phyloP scores from a whole-genome alignment of 2,113 vertebrate genomes.

The Paracanthobrama guichenoti region DNA sequence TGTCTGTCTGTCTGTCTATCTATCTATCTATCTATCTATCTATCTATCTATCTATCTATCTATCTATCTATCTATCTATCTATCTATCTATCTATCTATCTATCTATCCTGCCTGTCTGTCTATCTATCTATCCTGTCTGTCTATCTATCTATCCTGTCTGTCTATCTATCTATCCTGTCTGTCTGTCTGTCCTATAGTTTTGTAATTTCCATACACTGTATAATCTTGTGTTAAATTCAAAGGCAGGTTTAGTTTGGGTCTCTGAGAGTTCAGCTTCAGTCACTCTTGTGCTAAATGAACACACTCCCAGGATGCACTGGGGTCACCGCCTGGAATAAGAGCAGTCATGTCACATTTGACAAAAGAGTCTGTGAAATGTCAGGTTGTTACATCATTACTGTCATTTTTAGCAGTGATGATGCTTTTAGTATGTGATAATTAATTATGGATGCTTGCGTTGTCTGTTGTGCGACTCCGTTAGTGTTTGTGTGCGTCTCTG shows the following conservation, averaged over 20 bases:
- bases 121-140: not conserved
- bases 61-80: not conserved
- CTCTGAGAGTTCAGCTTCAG: not conserved
- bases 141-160: not conserved
- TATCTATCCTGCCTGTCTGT: not conserved
- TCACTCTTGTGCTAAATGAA: too few relatives aligned
- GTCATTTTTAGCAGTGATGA: not conserved
- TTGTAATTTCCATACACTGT: not conserved
- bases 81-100: not conserved
- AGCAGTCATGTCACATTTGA: not conserved
- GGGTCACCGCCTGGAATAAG: not conserved
- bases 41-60: not conserved
- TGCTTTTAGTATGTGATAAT: not conserved
- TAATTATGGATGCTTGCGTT: too few relatives aligned
- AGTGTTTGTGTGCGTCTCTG: not conserved
- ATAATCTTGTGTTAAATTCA: not conserved
- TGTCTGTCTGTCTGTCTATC: not conserved
- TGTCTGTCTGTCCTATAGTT: not conserved
- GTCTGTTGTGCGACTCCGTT: not conserved
- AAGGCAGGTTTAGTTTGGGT: not conserved
- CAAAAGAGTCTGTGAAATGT: not conserved
- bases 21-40: not conserved
- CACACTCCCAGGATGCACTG: not conserved
- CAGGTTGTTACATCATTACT: not conserved
- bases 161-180: not conserved